Evolutionary conservation across 2,113 vertebrate genomes (phyloP), one percentile per base, ranked within the genome.

Genomic region (Amblyornis subalaris): DNA sequence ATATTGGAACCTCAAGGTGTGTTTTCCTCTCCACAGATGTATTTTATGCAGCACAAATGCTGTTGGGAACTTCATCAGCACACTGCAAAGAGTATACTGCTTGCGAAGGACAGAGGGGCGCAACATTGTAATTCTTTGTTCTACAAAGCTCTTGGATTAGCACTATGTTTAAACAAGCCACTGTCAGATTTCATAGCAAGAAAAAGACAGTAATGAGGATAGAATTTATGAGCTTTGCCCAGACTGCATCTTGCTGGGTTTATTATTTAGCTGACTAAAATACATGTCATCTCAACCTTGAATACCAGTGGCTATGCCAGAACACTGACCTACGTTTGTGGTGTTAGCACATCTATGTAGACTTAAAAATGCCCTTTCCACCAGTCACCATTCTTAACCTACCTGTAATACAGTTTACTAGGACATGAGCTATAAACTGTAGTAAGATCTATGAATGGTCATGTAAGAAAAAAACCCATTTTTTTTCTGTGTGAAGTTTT

Each of bases 1-100:
- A 84, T 60, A 47, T 90, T 93, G 79, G 40, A 95, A 94, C 25
- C 48, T 86, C 82, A 94, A 94, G 72, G 75, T 95, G 71, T 60
- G 31, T 77, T 90, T 93, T 94, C 36, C 82, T 86, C 55, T 84
- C 51, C 69, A 78, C 35, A 64, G 60, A 88, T 23, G 25, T 16
- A 88, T 91, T 85, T 95, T 36, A 85, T 69, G 47, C 75, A 77
- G 78, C 58, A 79, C 67, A 93, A 91, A 76, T 60, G 71, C 55
- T 80, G n/a, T 21, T 55, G 38, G 24, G 60, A 95, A 85, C 64
- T 88, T 80, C 47, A 66, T 35, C 40, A 81, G 13, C 35, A 54
- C 35, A 51, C 47, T 79, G 71, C 38, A 70, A 57, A 66, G 47
- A 47, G 29, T n/a, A 14, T 8, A 48, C 6, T 2, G 4, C 5